Evolutionary conservation across 2,888 invertebrate species (phyloP), one percentile per base, ranked within the genome.

Genomic region (Drosophila mayaguana): DNA sequence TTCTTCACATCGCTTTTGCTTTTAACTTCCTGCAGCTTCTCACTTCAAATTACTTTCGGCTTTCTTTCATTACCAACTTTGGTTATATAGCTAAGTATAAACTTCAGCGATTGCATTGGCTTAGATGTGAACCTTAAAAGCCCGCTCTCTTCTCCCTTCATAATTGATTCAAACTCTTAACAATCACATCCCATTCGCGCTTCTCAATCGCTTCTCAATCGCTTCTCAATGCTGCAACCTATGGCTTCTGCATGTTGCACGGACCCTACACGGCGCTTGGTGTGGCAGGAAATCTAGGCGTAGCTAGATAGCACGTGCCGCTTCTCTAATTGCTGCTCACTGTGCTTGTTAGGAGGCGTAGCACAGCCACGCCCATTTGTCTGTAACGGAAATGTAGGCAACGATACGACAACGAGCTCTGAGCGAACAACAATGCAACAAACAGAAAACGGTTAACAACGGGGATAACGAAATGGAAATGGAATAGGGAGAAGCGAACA

Each of bases 301-400:
- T 32, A 40, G 46, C 55, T 67, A 36, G 38, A 46, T 34, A 40
- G 66, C 67, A 67, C 56, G 67, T 42, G 71, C 54, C 48, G 57
- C 54, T 63, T 57, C 25, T 69, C 57, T 56, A 62, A 57, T 46
- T 50, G 56, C 59, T 74, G 53, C 34, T 54, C 42, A n/a, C 43
- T 14, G 45, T 42, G 11, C 36, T 22, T 51, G 53, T 60, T 63
- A 51, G 40, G 51, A 25, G 48, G 78, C 55, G 68, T 78, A 57
- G 8, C 53, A n/a, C 25, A 34, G 76, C 69, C 80, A 75, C 78
- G 76, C 80, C 79, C 69, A 66, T 59, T 71, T 78, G 88, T 86
- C 88, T 88, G 81, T 61, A 45, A 40, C 88, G 88, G 84, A 84
- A 86, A 83, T 86, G 81, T 84, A 75, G 86, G 66, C 75, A 78